Conservation (phyloP, 2,797 vertebrate genomes). For the Merluccius polli region DNA sequence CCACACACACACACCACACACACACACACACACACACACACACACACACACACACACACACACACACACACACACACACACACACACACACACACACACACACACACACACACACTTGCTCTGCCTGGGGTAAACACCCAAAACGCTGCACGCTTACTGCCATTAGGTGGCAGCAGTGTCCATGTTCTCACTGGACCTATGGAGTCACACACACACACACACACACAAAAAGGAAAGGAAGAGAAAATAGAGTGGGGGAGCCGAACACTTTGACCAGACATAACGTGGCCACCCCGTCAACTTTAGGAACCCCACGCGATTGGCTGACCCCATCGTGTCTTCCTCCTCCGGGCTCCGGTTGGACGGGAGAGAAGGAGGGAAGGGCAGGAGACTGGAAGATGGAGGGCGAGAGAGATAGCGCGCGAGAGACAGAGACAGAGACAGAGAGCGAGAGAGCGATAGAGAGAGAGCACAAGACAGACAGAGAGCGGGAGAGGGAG, state of each 20-base stretch:
- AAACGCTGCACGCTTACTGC: constrained; percentile 20
- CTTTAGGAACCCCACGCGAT: constrained; percentile 39
- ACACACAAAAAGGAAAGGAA: too few species aligned
- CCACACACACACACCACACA: too few species aligned
- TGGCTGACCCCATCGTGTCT: constrained; percentile 40
- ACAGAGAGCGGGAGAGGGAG: too few species aligned
- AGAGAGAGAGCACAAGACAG: too few species aligned
- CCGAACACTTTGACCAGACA: constrained; percentile 36
- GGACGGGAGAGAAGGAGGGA: constrained; percentile 35
- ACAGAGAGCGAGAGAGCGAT: too few species aligned
- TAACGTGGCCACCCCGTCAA: constrained; percentile 25
- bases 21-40: too few species aligned
- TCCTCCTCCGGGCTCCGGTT: constrained; percentile 45
- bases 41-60: too few species aligned
- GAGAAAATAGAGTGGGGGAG: constrained; percentile 14
- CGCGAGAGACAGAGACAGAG: too few species aligned
- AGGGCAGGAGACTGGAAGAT: constrained; percentile 33
- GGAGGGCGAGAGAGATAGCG: constrained; percentile 34
- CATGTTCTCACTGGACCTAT: constrained; percentile 45
- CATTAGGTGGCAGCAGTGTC: constrained; percentile 79
- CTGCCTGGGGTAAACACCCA: neutral
- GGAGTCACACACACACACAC: constrained; percentile 3
- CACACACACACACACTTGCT: neutral
- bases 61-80: too few species aligned
- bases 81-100: too few species aligned